Base-by-base conservation (phyloP, 2,797 vertebrate genomes). In the Onychomys torridus region DNA sequence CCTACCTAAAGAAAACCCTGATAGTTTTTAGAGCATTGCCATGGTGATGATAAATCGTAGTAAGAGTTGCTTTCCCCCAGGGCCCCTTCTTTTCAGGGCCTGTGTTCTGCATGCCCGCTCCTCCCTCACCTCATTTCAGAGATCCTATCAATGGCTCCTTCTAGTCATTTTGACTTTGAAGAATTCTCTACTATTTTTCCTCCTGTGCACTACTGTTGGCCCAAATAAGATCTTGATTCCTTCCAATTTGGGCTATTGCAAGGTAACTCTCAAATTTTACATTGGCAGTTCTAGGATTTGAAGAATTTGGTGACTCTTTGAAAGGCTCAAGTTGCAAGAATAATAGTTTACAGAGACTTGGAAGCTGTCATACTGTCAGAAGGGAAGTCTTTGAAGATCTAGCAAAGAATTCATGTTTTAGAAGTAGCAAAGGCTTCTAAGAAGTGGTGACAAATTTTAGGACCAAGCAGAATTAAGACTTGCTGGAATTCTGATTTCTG, bases 81-180 rank as follows among this genome's bases (percentile, higher is more conserved):
- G 46, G 21, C 7, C 43, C 40, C 29, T 65, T 27, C 10, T 90
- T 49, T 52, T 82, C 16, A 49, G n/a, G 83, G 43, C 23, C 73
- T 34, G 43, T 2, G 10, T 65, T 59, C 34, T 65, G 61, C 29
- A 23, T n/a, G 55, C 34, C 55, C 79, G 8, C 6, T 57, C 25
- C n/a, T 37, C 2, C 37, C 55, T 37, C 19, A 57, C n/a, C 12
- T 92, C 65, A 52, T 23, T 16, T 67, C 46, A 71, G 23, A 71
- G 32, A 3, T 87, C 32, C 37, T 63, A 27, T 65, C 73, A 91
- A 6, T 78, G 84, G 49, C 84, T 57, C 17, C 55, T 43, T 93
- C 19, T 94, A 23, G 73, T 34, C n/a, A 86, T 49, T 94, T 89
- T 76, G 52, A 59, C 40, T 91, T 85, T 75, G 94, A 93, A 69